Evolutionary conservation across 2,113 vertebrate genomes (phyloP).

Genomic region (Octodon degus): DNA sequence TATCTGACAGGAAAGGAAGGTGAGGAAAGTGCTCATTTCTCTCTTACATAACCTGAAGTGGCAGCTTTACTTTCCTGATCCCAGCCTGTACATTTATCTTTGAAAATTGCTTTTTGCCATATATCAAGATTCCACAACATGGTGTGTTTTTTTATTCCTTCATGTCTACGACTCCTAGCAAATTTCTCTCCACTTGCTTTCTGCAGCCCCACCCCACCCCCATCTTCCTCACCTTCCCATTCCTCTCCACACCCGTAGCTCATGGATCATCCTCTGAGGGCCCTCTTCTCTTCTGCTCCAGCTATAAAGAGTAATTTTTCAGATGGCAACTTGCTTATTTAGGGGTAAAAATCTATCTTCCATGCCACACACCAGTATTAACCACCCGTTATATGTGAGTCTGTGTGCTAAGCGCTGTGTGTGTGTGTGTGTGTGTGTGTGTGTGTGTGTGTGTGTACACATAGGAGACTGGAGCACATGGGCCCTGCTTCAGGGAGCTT

Average conservation of each 20-base stretch:
- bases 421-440: not conserved
- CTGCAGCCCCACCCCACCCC: no score
- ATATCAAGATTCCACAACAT: constrained; percentile 51
- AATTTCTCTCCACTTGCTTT: no score
- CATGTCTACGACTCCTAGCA: not conserved
- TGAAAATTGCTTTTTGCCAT: constrained; percentile 75
- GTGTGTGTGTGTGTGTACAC: no score
- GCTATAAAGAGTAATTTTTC: constrained; percentile 40
- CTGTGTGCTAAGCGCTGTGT: not conserved
- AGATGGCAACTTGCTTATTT: constrained; percentile 7
- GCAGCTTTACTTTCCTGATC: constrained; percentile 59
- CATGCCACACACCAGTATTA: no score
- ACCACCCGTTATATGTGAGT: not conserved
- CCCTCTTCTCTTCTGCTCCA: not conserved
- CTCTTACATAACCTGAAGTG: constrained; percentile 75
- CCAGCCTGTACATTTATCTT: constrained; percentile 77
- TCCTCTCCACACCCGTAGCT: not conserved
- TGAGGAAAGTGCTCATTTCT: constrained; percentile 56
- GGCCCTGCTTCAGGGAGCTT: accelerated
- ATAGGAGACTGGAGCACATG: no score
- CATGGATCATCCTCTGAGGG: not conserved
- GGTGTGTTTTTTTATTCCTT: not conserved
- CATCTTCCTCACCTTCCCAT: not conserved
- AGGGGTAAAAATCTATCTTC: not conserved
- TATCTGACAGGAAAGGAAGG: constrained; percentile 25